Evolutionary conservation across 2,888 invertebrate species (phyloP).

Genomic region (Xestoiulus laeticollis): DNA sequence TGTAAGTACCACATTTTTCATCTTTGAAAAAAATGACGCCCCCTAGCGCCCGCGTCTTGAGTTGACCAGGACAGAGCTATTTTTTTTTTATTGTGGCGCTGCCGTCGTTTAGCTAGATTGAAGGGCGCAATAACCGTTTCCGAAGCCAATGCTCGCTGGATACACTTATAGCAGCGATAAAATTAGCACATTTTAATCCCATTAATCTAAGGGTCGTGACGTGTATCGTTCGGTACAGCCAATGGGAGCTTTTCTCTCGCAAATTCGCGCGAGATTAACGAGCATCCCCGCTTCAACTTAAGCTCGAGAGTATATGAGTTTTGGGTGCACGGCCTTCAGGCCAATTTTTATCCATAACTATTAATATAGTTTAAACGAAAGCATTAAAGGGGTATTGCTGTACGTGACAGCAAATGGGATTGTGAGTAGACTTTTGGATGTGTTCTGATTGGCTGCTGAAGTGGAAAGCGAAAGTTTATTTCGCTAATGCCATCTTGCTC

Average conservation of each 20-base stretch:
- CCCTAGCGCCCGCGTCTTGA: neutral
- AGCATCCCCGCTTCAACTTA: neutral
- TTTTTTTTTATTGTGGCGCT: neutral
- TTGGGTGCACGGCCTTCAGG: neutral
- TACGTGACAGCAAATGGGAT: neutral
- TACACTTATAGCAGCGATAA: slow-evolving; percentile 28
- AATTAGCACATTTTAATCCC: slow-evolving; percentile 34
- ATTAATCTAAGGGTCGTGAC: neutral
- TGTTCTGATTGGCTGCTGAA: neutral
- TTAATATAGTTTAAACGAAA: neutral
- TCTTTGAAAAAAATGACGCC: neutral
- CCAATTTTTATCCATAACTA: neutral
- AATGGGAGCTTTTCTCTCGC: neutral
- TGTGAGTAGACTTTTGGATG: neutral
- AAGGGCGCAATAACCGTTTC: slow-evolving; percentile 34
- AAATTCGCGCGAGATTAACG: neutral
- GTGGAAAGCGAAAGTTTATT: too few relatives aligned
- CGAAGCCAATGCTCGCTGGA: slow-evolving; percentile 2
- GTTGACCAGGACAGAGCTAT: neutral
- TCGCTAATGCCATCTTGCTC: too few relatives aligned
- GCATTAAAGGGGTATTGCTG: neutral
- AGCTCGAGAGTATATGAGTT: neutral
- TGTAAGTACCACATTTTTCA: neutral
- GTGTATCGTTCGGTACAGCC: neutral
- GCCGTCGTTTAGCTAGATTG: neutral